These are phyloP conservation scores for Sibirionetta formosa DNA, from an alignment of 2,797 vertebrate species.

Conservation along the genomic window DNA sequence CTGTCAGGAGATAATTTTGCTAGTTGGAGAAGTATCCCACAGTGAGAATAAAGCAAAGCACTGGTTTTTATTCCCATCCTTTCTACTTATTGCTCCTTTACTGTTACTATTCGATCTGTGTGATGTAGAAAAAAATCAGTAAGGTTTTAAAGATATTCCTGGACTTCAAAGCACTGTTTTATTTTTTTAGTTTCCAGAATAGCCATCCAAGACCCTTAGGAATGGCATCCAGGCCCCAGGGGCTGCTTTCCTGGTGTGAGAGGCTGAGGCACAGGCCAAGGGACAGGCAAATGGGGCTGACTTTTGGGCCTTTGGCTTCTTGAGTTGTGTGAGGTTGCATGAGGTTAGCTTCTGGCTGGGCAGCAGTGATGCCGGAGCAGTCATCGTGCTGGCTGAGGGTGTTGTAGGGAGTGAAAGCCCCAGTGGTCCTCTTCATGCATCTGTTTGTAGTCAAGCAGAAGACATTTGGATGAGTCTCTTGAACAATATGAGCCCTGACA, in stretches of 20 bases:
- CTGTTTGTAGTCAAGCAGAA: neutral
- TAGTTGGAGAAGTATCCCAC: neutral
- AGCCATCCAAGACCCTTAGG: neutral
- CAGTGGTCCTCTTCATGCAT: neutral
- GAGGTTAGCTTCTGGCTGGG: neutral
- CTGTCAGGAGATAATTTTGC: neutral
- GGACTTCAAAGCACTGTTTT: neutral
- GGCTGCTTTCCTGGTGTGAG: neutral
- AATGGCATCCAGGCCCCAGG: neutral
- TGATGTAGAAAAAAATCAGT: neutral
- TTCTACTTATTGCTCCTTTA: neutral
- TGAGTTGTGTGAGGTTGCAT: fast-evolving
- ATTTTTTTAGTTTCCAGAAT: neutral
- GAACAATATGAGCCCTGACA: neutral
- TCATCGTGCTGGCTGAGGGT: neutral
- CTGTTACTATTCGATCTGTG: neutral
- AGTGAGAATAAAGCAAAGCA: neutral
- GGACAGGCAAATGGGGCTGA: fast-evolving
- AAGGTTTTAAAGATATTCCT: neutral
- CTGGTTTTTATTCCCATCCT: neutral
- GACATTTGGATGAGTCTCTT: neutral
- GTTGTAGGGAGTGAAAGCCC: neutral
- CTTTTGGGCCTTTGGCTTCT: fast-evolving
- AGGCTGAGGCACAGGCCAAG: fast-evolving
- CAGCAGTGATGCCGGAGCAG: neutral